These are phyloP conservation scores for Blastobasis adustella DNA, from an alignment of 2,888 invertebrate genomes.

Conservation along the genomic window DNA sequence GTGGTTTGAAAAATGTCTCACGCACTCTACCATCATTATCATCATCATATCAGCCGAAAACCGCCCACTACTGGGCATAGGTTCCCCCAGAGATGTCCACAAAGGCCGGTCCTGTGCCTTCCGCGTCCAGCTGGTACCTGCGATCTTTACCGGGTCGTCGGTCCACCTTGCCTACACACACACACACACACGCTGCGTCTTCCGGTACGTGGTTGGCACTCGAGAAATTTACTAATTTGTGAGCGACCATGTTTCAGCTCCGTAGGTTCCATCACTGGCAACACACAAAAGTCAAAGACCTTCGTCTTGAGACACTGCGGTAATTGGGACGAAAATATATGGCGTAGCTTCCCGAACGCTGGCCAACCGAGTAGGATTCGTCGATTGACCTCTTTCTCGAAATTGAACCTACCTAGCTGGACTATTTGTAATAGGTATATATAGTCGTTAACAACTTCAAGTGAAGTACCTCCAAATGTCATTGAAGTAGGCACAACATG, in stretches of 20 bases:
- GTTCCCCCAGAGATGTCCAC: too few species aligned
- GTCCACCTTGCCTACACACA: too few species aligned
- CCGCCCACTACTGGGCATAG: too few species aligned
- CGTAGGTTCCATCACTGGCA: constrained; percentile 1
- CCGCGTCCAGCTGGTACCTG: too few species aligned
- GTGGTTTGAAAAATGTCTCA: too few species aligned
- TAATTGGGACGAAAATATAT: not conserved
- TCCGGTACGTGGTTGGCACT: not conserved
- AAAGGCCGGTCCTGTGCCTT: too few species aligned
- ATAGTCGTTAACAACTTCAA: constrained; percentile 4
- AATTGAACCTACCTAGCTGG: not conserved
- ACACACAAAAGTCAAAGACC: not conserved
- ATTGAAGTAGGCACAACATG: constrained; percentile 1
- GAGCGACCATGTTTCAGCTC: not conserved
- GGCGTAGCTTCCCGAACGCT: not conserved
- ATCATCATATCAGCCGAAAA: too few species aligned
- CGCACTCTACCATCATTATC: too few species aligned
- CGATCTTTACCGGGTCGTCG: too few species aligned
- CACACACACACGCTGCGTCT: too few species aligned
- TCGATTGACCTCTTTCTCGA: not conserved
- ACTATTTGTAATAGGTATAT: not conserved
- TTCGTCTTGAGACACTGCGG: constrained; percentile 1
- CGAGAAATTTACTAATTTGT: not conserved
- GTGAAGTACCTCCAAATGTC: not conserved
- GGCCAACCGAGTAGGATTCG: not conserved